phyloP scores from a whole-genome alignment of 2,797 vertebrate species.

The Hoplostethus atlanticus region DNA sequence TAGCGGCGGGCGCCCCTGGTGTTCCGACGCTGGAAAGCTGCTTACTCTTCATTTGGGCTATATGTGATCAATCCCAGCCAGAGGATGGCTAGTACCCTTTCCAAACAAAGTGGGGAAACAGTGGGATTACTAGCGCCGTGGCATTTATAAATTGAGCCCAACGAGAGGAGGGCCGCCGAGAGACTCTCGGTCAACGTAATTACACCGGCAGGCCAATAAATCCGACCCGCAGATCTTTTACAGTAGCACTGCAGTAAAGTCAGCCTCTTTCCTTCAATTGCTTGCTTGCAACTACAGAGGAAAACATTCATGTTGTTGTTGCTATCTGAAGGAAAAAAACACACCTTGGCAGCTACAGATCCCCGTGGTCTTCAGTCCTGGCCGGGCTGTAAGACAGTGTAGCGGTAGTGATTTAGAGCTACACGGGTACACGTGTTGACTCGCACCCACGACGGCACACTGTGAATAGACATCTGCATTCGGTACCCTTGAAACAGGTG shows the following conservation, averaged over 20 bases:
- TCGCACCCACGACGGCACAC: slow-evolving; percentile 30
- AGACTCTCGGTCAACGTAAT: slow-evolving; percentile 77
- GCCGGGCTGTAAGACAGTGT: slow-evolving; percentile 43
- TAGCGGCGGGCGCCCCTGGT: slow-evolving; percentile 57
- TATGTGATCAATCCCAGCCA: slow-evolving; percentile 81
- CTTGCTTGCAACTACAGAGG: slow-evolving; percentile 44
- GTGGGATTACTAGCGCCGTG: slow-evolving; percentile 78
- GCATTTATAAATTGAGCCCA: slow-evolving; percentile 85
- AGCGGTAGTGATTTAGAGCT: slow-evolving; percentile 43
- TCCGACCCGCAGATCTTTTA: slow-evolving; percentile 66
- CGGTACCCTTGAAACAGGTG: slow-evolving; percentile 42
- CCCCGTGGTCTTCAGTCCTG: slow-evolving; percentile 43
- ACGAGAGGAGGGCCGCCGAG: slow-evolving; percentile 69
- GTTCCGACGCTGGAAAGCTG: slow-evolving; percentile 74
- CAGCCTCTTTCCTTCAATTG: slow-evolving; percentile 36
- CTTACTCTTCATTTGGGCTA: slow-evolving; percentile 83
- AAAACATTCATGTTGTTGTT: slow-evolving; percentile 65
- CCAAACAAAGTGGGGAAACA: slow-evolving; percentile 78
- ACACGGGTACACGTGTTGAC: slow-evolving; percentile 28
- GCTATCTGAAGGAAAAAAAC: slow-evolving; percentile 29
- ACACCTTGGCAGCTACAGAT: slow-evolving; percentile 57
- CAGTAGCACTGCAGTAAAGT: slow-evolving; percentile 73
- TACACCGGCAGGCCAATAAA: slow-evolving; percentile 80
- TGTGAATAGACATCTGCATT: slow-evolving; percentile 46
- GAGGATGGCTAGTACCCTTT: slow-evolving; percentile 63